Evolutionary conservation across 2,797 vertebrate species (phyloP), one percentile per base, ranked within the genome.

Genomic region (Mallotus villosus): DNA sequence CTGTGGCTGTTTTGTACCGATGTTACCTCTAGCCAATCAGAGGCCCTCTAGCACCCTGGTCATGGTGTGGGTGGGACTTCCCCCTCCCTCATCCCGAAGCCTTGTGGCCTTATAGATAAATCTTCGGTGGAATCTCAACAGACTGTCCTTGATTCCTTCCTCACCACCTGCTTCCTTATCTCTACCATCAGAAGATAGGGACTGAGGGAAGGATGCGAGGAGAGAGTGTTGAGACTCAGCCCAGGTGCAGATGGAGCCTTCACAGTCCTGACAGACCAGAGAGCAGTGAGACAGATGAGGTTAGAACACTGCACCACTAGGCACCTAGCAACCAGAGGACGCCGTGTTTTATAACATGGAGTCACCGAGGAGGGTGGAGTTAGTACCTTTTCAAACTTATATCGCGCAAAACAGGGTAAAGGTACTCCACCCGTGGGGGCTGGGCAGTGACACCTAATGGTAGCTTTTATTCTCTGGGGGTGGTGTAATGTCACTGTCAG

Each of bases 101-200:
- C 79, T 55, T 41, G 86, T 86, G 87, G 90, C 92, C 91, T 92
- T 34, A 34, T 93, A 90, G 83, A 61, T 64, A 62, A 7, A 70
- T 25, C 77, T 75, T 49, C 74, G 51, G 63, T 74, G 61, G 49
- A 62, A 41, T 53, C 51, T 53, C 16, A 7, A 2, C 51, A 5
- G 49, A 17, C 37, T 12, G 6, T 41, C 37, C 37, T 41, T 41
- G 9, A 41, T 41, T 41, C 37, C 37, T 41, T 12, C 9, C 37
- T 14, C 37, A 12, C 2, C 37, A 11, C 37, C 37, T 41, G 16
- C 51, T 53, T 53, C 51, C 51, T 53, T 17, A n/a, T 19, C 51
- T 53, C 17, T n/a, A 53, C 16, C 51, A 5, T 53, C 51, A 17
- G 51, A 53, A 17, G 19, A 6, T 1, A 53, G 4, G 16, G 51